Percentiles rank a stretch among this genome's conserved stretches.
These are phyloP conservation scores for Leptobrachium leishanense DNA, from an alignment of 2,113 vertebrate genomes.

Conservation along the genomic window DNA sequence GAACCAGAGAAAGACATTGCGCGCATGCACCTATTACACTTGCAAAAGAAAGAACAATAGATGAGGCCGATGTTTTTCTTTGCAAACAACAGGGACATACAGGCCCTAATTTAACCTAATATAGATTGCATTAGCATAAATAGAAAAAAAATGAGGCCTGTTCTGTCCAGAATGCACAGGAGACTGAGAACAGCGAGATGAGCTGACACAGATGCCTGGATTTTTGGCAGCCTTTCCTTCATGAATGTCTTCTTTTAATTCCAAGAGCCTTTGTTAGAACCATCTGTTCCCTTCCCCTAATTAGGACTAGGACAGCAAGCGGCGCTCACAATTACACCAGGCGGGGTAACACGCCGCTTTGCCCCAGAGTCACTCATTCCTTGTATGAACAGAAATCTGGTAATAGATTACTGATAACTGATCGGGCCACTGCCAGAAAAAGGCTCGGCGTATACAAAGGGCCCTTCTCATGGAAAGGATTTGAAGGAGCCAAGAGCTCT, in stretches of 20 bases:
- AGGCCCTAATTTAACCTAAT: conserved; percentile 39
- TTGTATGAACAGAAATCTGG: conserved; percentile 47
- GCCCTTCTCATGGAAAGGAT: background rate
- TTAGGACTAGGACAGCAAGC: conserved; percentile 74
- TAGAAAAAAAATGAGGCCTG: conserved; percentile 13
- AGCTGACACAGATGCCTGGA: conserved; percentile 45
- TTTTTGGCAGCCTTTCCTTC: conserved; percentile 47
- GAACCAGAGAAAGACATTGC: too few species aligned
- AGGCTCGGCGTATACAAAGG: conserved; percentile 20
- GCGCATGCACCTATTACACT: background rate
- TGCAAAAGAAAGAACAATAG: conserved; percentile 12
- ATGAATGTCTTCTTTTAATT: conserved; percentile 50
- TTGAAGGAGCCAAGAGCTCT: conserved; percentile 6
- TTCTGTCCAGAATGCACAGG: conserved; percentile 37
- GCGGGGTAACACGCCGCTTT: conserved; percentile 37
- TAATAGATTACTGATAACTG: conserved; percentile 49
- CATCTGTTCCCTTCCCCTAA: conserved; percentile 73
- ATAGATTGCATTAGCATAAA: conserved; percentile 42
- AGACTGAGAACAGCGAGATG: conserved; percentile 41
- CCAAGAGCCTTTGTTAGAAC: conserved; percentile 48
- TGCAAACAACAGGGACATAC: conserved; percentile 20
- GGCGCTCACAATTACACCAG: conserved; percentile 71
- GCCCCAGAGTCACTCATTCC: conserved; percentile 35
- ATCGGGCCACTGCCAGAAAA: conserved; percentile 43
- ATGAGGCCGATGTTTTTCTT: conserved; percentile 21